Evolutionary conservation across 2,113 vertebrate genomes (phyloP).

Genomic region (Ceratotherium simum): DNA sequence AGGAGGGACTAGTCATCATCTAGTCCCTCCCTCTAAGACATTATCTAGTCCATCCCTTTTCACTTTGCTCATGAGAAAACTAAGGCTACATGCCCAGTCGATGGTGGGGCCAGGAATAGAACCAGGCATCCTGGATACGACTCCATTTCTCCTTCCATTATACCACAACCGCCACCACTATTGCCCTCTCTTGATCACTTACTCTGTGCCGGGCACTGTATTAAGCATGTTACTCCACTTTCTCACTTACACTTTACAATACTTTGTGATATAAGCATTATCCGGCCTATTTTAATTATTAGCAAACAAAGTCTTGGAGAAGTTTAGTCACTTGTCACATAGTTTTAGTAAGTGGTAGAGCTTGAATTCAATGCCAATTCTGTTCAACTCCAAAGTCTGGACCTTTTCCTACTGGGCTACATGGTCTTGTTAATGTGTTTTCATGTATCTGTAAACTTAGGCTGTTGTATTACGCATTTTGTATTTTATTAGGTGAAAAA

Average conservation of each 20-base stretch:
- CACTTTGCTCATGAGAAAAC: not conserved
- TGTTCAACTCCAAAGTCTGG: not conserved
- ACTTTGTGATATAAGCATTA: not conserved
- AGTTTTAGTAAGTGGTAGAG: not conserved
- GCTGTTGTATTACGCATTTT: conserved; percentile 8
- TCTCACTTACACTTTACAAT: not conserved
- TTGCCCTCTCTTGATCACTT: not conserved
- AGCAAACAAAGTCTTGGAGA: not conserved
- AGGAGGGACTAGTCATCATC: not conserved
- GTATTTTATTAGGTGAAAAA: conserved; percentile 44
- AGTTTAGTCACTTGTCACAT: not conserved
- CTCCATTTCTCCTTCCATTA: not conserved
- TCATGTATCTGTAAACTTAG: not conserved
- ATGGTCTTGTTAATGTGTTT: not conserved
- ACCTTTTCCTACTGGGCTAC: not conserved
- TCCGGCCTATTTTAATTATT: not conserved
- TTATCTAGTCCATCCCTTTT: not conserved
- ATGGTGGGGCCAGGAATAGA: not conserved
- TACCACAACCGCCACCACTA: rapidly evolving
- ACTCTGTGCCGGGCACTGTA: too few species aligned
- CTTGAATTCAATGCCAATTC: not conserved
- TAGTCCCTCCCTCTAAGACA: not conserved
- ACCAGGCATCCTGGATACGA: not conserved
- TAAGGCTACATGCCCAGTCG: not conserved
- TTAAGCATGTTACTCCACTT: not conserved